Percentiles rank a stretch among this genome's conserved stretches.
These are phyloP conservation scores for Diacarnus erythraeanus DNA, from an alignment of 37 sponge, comb jelly and placozoan species.

Conservation along the genomic window DNA sequence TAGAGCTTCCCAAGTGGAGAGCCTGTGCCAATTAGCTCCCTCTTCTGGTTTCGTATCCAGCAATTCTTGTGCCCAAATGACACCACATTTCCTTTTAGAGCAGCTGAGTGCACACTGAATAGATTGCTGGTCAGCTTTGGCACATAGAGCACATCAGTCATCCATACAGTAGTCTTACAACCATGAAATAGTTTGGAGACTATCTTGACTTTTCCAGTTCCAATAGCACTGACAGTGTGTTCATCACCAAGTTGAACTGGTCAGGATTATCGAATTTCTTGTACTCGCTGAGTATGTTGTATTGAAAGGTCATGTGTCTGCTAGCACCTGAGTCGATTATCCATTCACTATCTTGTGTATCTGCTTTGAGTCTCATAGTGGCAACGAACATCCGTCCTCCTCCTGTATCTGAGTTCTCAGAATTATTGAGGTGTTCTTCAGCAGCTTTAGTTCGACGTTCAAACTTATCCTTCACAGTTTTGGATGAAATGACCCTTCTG, in stretches of 20 bases:
- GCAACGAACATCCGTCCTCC: neutral
- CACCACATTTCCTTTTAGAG: conserved; percentile 13
- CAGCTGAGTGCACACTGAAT: conserved; percentile 45
- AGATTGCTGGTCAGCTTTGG: conserved; percentile 52
- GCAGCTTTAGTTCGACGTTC: neutral
- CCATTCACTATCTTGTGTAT: conserved; percentile 3
- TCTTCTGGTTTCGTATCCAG: conserved; percentile 21
- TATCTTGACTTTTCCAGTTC: conserved; percentile 22
- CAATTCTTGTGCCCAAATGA: conserved; percentile 26
- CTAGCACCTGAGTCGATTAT: conserved; percentile 49
- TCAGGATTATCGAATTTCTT: conserved; percentile 27
- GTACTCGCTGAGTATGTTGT: conserved; percentile 25
- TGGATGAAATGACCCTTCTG: conserved; percentile 15
- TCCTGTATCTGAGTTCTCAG: conserved; percentile 5
- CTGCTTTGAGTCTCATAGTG: conserved; percentile 1
- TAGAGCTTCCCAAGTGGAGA: conserved; percentile 26
- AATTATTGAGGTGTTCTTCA: neutral
- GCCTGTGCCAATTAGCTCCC: conserved; percentile 23
- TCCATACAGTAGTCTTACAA: neutral
- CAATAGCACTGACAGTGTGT: conserved; percentile 34
- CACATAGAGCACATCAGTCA: conserved; percentile 42
- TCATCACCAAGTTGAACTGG: conserved; percentile 56
- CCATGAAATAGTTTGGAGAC: conserved; percentile 6
- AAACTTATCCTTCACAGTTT: neutral
- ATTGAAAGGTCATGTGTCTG: conserved; percentile 49